Percentiles rank a stretch among this genome's conserved stretches.
These are phyloP conservation scores for Sarcophaga caerulescens DNA, from an alignment of 2,888 invertebrate species.

Conservation along the genomic window DNA sequence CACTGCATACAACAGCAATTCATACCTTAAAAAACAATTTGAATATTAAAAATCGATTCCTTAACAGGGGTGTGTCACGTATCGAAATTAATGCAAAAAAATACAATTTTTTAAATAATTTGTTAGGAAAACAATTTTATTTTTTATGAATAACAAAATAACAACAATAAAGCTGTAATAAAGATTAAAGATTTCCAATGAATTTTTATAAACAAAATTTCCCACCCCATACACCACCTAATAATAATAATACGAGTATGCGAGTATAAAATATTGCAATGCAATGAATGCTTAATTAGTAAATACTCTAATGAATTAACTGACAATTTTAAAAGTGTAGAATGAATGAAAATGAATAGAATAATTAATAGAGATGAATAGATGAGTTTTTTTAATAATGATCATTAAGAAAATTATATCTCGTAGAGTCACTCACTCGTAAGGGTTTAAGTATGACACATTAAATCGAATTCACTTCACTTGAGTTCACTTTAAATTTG, in stretches of 20 bases:
- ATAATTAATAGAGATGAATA: slow-evolving; percentile 40
- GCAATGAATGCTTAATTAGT: slow-evolving; percentile 51
- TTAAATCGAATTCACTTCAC: slow-evolving; percentile 23
- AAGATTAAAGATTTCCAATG: neutral
- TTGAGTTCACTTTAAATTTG: too few relatives aligned
- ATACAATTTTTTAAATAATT: neutral
- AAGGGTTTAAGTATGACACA: slow-evolving; percentile 51
- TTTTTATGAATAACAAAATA: neutral
- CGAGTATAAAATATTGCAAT: neutral
- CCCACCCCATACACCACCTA: neutral
- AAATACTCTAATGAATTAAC: slow-evolving; percentile 47
- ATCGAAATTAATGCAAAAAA: slow-evolving; percentile 8
- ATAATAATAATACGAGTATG: neutral
- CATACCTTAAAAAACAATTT: slow-evolving; percentile 10
- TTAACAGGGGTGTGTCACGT: slow-evolving; percentile 56
- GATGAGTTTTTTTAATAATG: slow-evolving; percentile 17
- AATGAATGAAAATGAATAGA: slow-evolving; percentile 32
- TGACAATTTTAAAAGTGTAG: slow-evolving; percentile 18
- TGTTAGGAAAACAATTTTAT: neutral
- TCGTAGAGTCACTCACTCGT: neutral
- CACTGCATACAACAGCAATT: neutral
- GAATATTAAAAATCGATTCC: slow-evolving; percentile 5
- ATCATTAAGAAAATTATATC: slow-evolving; percentile 28
- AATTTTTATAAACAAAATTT: too few relatives aligned
- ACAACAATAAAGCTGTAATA: neutral